Conservation (phyloP, 2,113 vertebrate species). For the Octodon degus region DNA sequence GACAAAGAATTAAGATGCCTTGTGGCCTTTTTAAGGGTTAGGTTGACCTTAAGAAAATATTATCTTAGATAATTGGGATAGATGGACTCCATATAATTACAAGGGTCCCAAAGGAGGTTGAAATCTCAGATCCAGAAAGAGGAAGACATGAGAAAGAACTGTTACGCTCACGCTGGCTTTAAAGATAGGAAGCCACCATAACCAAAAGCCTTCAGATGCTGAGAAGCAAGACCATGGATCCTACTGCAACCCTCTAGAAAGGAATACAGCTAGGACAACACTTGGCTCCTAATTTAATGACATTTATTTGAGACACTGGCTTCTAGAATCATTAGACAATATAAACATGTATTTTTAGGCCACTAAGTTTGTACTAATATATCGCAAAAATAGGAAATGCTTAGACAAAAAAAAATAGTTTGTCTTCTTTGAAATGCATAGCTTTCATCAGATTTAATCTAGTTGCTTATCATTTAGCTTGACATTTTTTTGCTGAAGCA, state of each 20-base stretch:
- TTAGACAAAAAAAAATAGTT: not conserved
- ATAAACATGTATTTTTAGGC: not conserved
- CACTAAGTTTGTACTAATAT: not conserved
- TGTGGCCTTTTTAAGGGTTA: not conserved
- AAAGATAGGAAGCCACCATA: not conserved
- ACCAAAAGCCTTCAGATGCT: not conserved
- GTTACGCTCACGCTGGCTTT: not conserved
- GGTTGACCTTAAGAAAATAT: not conserved
- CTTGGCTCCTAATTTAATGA: not conserved
- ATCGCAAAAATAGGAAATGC: not conserved
- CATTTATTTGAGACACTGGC: not conserved
- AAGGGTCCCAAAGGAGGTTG: not conserved
- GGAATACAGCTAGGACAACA: fast-evolving
- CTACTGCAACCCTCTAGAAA: not conserved
- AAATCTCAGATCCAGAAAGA: not conserved
- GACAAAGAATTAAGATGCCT: not conserved
- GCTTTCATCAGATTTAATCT: not conserved
- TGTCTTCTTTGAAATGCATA: not conserved
- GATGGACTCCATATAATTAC: not conserved
- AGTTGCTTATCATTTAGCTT: not conserved
- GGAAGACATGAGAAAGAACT: no score
- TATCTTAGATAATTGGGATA: not conserved
- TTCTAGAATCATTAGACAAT: not conserved
- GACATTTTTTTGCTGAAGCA: not conserved
- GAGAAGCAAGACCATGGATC: not conserved